Evolutionary conservation across 2,888 invertebrate genomes (phyloP), one percentile per base, ranked within the genome.

Genomic region (Troglohyphantes excavatus): DNA sequence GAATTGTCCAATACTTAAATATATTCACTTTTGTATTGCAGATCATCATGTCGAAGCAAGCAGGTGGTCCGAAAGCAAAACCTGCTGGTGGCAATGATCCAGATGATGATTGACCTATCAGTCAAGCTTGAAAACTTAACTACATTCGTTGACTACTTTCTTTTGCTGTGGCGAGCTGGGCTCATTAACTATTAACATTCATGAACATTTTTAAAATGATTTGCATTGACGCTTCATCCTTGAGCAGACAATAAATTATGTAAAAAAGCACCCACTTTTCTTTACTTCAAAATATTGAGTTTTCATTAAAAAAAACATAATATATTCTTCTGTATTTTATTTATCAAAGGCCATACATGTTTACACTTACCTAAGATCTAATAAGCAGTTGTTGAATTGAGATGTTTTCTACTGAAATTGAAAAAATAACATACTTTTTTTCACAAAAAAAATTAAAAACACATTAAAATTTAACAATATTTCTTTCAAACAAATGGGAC

Each of bases 31-130:
- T 85, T 59, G 13, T 43, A 13, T 82, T 73, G 3, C 65, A 91
- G 91, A 99, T 99, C 92, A 99, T 99, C 92, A 98, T 99, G 98
- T 98, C 99, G 0, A 99, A 99, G 94, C 95, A 97, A 92, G 98
- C 98, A 19, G 99, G 99, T 68, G 99, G 99, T 67, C 98, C 98
- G 0, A 98, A 98, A 94, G 95, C 97, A 1, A 95, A 97, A 0
- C 93, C 94, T 81, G 95, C 95, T 90, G 95, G 95, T 9, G 94
- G 94, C 92, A 94, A 65, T 90, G 92, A 92, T 88, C 90, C 91
- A 61, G 92, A 92, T 67, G 90, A 90, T 70, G 89, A 89, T 65
- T 89, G 72, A 89, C 83, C 33, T 5, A 59, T 3, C 43, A 19
- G 5, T 33, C 39, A 59, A 9, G 19, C 19, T 23, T 29, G 21